Conservation (phyloP, 1,140 invertebrate species). For the Trichomalopsis sarcophagae region DNA sequence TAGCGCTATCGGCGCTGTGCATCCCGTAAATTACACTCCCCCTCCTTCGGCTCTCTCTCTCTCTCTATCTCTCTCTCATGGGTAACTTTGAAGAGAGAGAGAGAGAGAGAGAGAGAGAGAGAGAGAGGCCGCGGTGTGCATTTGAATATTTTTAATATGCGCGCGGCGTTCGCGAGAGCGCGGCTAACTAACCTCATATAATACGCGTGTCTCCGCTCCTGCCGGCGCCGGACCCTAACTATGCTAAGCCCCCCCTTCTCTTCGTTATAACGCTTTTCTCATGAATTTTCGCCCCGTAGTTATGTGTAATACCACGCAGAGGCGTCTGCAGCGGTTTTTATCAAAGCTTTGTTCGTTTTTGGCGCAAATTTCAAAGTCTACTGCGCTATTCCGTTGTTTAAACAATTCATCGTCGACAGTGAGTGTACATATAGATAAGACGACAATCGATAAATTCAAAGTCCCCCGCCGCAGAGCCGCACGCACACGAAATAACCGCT, state of each 20-base stretch:
- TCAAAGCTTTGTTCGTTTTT: slow-evolving; percentile 37
- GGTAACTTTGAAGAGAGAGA: slow-evolving; percentile 7
- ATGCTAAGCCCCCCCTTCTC: neutral
- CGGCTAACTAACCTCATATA: slow-evolving; percentile 68
- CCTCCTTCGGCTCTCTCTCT: too few species aligned
- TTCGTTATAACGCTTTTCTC: slow-evolving; percentile 10
- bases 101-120: slow-evolving; percentile 29
- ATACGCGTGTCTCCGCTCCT: slow-evolving; percentile 21
- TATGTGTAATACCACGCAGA: neutral
- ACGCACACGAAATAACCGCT: neutral
- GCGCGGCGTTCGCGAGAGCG: slow-evolving; percentile 56
- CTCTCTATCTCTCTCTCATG: too few species aligned
- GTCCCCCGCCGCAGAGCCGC: too few species aligned
- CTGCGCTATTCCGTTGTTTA: too few species aligned
- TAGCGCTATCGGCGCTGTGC: slow-evolving; percentile 65
- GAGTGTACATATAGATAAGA: too few species aligned
- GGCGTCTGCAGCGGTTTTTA: neutral
- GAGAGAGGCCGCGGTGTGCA: slow-evolving; percentile 53
- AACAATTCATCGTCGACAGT: too few species aligned
- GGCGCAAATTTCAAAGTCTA: too few species aligned
- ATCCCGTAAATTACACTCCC: slow-evolving; percentile 61
- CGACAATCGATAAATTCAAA: too few species aligned
- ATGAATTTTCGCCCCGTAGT: neutral
- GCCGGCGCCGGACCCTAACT: slow-evolving; percentile 10
- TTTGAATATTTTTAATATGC: slow-evolving; percentile 74